These are phyloP conservation scores for Cordylochernes scorpioides DNA, from an alignment of 2,888 invertebrate species.

Conservation along the genomic window DNA sequence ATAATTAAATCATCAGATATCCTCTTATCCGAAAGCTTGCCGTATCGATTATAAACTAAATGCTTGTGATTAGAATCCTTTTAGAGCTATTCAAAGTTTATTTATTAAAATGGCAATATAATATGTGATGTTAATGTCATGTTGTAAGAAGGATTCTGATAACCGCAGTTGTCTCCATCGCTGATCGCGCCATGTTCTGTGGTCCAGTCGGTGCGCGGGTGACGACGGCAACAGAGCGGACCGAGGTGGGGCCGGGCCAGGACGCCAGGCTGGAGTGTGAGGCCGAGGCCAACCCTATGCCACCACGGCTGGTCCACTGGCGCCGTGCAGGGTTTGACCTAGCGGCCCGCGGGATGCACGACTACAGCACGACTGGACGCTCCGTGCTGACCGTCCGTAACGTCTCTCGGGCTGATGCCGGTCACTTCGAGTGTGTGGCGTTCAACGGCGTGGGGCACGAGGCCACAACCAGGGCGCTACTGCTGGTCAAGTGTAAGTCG, in stretches of 20 bases:
- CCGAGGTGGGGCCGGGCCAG: slow-evolving; percentile 6
- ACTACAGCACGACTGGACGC: slow-evolving; percentile 18
- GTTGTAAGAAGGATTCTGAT: background rate
- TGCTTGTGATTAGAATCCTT: too few relatives aligned
- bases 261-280: slow-evolving; percentile 47
- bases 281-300: slow-evolving; percentile 58
- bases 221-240: slow-evolving; percentile 7
- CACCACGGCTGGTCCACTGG: slow-evolving; percentile 58
- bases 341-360: slow-evolving; percentile 17
- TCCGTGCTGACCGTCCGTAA: slow-evolving; percentile 32
- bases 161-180: background rate
- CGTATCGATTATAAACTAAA: too few relatives aligned
- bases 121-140: background rate
- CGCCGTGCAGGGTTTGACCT: slow-evolving; percentile 32
- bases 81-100: too few relatives aligned
- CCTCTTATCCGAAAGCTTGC: too few relatives aligned
- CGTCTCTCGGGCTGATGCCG: slow-evolving; percentile 56
- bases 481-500: slow-evolving; percentile 65
- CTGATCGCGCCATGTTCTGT: background rate
- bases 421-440: slow-evolving; percentile 60
- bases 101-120: too few relatives aligned
- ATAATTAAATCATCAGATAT: too few relatives aligned
- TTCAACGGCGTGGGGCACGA: slow-evolving; percentile 65
- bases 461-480: slow-evolving; percentile 38
- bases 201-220: slow-evolving; percentile 9